Conservation (phyloP, 2,113 vertebrate genomes). For the Brachyhypopomus gauderio region DNA sequence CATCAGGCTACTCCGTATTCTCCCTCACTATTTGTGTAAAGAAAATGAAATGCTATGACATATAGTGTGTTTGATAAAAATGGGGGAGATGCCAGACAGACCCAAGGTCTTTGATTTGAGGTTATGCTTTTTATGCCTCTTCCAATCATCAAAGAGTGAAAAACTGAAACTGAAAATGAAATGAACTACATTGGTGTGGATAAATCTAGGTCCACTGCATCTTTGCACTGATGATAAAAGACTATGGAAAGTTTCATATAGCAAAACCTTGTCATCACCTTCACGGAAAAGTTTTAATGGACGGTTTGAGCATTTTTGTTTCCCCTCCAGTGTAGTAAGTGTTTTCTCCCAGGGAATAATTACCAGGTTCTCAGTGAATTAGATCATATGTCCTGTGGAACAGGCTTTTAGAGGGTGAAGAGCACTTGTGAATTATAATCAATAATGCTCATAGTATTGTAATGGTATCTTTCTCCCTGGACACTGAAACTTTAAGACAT, state of each 20-base stretch:
- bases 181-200: background rate
- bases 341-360: conserved; percentile 30
- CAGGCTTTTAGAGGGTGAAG: conserved; percentile 41
- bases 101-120: background rate
- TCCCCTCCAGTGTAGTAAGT: conserved; percentile 6
- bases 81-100: background rate
- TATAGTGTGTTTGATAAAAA: background rate
- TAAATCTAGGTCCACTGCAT: background rate
- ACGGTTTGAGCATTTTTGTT: conserved; percentile 40
- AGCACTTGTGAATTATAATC: conserved; percentile 29
- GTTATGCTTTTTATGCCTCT: background rate
- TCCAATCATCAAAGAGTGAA: background rate
- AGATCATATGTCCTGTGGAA: conserved; percentile 36
- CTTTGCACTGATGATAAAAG: background rate
- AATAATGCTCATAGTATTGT: conserved; percentile 19
- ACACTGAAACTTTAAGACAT: conserved; percentile 29
- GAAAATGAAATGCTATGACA: conserved; percentile 29
- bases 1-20: background rate
- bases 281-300: conserved; percentile 34
- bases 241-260: background rate
- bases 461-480: conserved; percentile 2
- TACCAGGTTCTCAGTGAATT: conserved; percentile 43
- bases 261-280: background rate
- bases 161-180: background rate
- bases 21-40: conserved; percentile 24